Evolutionary conservation across 2,113 vertebrate species (phyloP), one percentile per base, ranked within the genome.

Genomic region (Lasiurus borealis): DNA sequence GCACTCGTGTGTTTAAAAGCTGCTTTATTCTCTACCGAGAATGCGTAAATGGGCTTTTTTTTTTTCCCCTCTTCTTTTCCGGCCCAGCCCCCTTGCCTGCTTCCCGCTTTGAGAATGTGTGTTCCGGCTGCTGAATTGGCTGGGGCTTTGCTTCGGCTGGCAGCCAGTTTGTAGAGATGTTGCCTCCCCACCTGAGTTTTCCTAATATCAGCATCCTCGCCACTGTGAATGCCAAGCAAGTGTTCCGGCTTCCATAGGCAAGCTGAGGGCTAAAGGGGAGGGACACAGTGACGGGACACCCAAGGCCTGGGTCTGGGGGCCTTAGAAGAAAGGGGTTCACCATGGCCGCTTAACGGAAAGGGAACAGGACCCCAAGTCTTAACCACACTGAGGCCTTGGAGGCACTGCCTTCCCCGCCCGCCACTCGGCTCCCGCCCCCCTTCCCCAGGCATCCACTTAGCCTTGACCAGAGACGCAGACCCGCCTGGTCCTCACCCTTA

Each of bases 111-210:
- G 95, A 96, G 97, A 97, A 95, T 97, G 92, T 85, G 11, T 16
- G 83, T 89, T 95, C 95, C 66, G 93, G 92, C 86, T 95, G 96
- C 90, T 93, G 76, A 89, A 96, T 93, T 93, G 93, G 93, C 50
- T 27, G 36, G 69, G 90, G 86, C 81, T 91, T 95, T 4, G 2
- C 91, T 91, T 95, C 19, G 89, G 82, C 96, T 90, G 97, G 95
- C 96, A 97, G 52, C 71, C 54, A 1, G 1, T 85, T 95, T 75
- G 0, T 18, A 77, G 75, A 40, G 76, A n/a, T 89, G 91, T 95
- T 93, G 87, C 82, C 82, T 46, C 4, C 66, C n/a, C 92, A 93
- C 96, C 77, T 94, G 84, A 54, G 90, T 13, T 89, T 76, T 94
- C 54, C 0, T 81, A 75, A 93, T 93, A 88, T 29, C 54, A 78